Conservation (phyloP, 2,888 invertebrate genomes). For the Drosophila nigritarsus region DNA sequence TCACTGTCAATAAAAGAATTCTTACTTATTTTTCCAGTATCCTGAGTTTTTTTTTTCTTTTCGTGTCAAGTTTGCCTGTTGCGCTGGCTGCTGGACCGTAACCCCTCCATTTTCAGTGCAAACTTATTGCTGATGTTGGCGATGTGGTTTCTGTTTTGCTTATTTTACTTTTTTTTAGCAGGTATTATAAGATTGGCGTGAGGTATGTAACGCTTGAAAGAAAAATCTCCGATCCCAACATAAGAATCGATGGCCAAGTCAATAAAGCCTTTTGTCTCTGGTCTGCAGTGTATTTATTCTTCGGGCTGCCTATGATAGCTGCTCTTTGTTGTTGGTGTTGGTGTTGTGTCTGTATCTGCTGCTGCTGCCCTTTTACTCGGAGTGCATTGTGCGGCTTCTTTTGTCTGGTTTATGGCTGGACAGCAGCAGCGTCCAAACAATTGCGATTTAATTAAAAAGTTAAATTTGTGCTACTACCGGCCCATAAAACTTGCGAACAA, state of each 20-base stretch:
- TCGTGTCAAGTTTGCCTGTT: conserved; percentile 72
- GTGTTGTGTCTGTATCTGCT: conserved; percentile 2
- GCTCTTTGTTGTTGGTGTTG: not conserved
- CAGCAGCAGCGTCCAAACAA: conserved; percentile 54
- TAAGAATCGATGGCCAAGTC: not conserved
- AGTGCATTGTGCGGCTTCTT: conserved; percentile 46
- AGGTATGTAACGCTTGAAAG: not conserved
- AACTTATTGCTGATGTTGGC: conserved; percentile 24
- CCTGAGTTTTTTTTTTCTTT: conserved; percentile 19
- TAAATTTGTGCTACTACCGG: conserved; percentile 63
- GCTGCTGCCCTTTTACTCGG: conserved; percentile 13
- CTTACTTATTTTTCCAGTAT: conserved; percentile 3
- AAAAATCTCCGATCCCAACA: not conserved
- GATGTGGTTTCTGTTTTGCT: not conserved
- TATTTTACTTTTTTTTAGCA: not conserved
- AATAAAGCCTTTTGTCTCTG: not conserved
- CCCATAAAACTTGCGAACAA: conserved; percentile 57
- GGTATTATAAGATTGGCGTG: not conserved
- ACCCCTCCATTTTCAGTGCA: conserved; percentile 8
- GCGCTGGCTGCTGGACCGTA: conserved; percentile 28
- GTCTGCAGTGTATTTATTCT: not conserved
- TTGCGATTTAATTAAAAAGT: conserved; percentile 77
- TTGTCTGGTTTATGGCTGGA: conserved; percentile 54
- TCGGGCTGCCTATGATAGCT: not conserved
- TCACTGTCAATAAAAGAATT: not conserved